These are phyloP conservation scores for Crax fasciolata DNA, from an alignment of 2,797 vertebrate genomes.

Conservation along the genomic window DNA sequence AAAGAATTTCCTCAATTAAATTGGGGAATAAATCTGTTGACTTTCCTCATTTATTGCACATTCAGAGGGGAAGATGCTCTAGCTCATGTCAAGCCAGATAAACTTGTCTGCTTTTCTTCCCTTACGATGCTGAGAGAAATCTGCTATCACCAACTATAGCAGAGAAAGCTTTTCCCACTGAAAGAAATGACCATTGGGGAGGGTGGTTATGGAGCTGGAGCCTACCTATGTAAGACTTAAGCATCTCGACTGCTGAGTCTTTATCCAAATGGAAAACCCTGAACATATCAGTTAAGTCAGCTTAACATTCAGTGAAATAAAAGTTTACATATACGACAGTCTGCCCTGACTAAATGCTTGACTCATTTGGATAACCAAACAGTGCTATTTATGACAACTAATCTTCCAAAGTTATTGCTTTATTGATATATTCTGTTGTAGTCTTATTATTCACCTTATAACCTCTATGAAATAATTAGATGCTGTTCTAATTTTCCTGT, in stretches of 20 bases:
- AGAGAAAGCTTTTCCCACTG: neutral
- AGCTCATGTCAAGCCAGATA: neutral
- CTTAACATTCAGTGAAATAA: neutral
- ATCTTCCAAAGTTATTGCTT: neutral
- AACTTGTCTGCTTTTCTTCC: neutral
- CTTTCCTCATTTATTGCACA: neutral
- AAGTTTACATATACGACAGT: accelerated
- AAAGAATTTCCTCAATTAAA: neutral
- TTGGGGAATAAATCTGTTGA: neutral
- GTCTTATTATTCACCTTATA: neutral
- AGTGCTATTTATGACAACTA: neutral
- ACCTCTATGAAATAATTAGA: neutral
- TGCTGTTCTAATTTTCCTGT: neutral
- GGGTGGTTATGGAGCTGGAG: neutral
- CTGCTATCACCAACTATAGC: neutral
- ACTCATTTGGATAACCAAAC: neutral
- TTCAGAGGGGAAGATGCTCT: neutral
- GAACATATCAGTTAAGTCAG: neutral
- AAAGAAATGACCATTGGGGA: neutral
- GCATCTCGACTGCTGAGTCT: neutral
- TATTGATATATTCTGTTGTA: neutral
- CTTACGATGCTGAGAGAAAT: neutral
- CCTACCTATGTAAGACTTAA: neutral
- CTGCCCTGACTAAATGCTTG: neutral
- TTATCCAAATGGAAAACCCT: neutral